Evolutionary conservation across 2,113 vertebrate genomes (phyloP).

Genomic region (Scomber colias): DNA sequence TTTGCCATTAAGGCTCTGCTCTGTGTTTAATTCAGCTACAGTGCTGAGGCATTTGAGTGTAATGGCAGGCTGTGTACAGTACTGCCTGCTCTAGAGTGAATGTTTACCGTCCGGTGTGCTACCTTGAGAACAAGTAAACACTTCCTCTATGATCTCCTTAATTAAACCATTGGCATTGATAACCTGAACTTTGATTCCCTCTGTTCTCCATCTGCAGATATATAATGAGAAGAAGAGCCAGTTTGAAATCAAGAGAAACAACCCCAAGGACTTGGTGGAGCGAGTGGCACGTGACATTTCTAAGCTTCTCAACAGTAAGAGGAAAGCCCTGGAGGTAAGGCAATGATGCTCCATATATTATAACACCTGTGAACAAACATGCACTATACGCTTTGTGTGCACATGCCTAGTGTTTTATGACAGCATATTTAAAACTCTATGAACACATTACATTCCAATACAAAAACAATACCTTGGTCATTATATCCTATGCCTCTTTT

Average conservation of each 20-base stretch:
- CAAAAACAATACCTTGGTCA: too few species aligned
- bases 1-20: constrained; percentile 66
- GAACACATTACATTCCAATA: too few species aligned
- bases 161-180: constrained; percentile 55
- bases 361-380: constrained; percentile 23
- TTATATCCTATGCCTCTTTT: too few species aligned
- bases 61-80: constrained; percentile 39
- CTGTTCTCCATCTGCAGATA: constrained; percentile 87
- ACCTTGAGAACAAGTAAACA: constrained; percentile 50
- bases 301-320: constrained; percentile 95
- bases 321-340: constrained; percentile 96
- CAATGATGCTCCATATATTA: neutral
- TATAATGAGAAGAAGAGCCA: constrained; percentile 96
- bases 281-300: constrained; percentile 96
- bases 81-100: constrained; percentile 58
- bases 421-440: neutral
- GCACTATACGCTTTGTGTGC: neutral
- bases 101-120: constrained; percentile 55
- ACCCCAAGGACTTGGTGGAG: constrained; percentile 94
- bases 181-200: constrained; percentile 49
- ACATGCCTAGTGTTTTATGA: neutral
- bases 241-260: constrained; percentile 95
- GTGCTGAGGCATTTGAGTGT: constrained; percentile 45
- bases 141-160: constrained; percentile 46
- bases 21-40: constrained; percentile 67